These are phyloP conservation scores for Polylopha cassiicola DNA, from an alignment of 2,888 invertebrate genomes.

Conservation along the genomic window DNA sequence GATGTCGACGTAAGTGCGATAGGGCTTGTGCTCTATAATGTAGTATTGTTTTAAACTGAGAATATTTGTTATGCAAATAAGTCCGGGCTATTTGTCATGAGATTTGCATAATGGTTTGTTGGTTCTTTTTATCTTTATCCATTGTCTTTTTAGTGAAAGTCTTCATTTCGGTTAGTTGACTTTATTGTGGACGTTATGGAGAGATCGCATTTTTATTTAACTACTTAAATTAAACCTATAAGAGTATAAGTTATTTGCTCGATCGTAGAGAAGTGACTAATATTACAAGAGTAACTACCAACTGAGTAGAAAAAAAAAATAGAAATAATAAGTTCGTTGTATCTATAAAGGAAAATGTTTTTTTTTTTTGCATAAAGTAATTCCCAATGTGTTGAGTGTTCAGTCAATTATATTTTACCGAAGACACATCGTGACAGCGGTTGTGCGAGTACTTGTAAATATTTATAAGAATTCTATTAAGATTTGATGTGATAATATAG, in stretches of 20 bases:
- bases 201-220: too few species aligned
- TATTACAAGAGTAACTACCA: too few species aligned
- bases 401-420: slow-evolving; percentile 16
- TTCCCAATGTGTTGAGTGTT: too few species aligned
- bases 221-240: too few species aligned
- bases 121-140: slow-evolving; percentile 14
- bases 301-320: too few species aligned
- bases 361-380: too few species aligned
- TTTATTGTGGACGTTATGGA: too few species aligned
- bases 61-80: slow-evolving; percentile 56
- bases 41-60: slow-evolving; percentile 61
- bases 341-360: too few species aligned
- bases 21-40: slow-evolving; percentile 58
- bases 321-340: too few species aligned
- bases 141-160: slow-evolving; percentile 21
- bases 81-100: slow-evolving; percentile 30
- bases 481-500: too few species aligned
- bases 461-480: slow-evolving; percentile 46
- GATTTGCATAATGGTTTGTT: slow-evolving; percentile 23
- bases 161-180: slow-evolving; percentile 12
- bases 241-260: too few species aligned
- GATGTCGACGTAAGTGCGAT: slow-evolving; percentile 52
- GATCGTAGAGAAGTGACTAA: too few species aligned
- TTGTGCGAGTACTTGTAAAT: slow-evolving; percentile 15
- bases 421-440: slow-evolving; percentile 16